Percentiles rank a stretch among this genome's conserved stretches.
Evolutionary conservation across 2,113 vertebrate species (phyloP).

Genomic region (Rousettus leschenaultii): DNA sequence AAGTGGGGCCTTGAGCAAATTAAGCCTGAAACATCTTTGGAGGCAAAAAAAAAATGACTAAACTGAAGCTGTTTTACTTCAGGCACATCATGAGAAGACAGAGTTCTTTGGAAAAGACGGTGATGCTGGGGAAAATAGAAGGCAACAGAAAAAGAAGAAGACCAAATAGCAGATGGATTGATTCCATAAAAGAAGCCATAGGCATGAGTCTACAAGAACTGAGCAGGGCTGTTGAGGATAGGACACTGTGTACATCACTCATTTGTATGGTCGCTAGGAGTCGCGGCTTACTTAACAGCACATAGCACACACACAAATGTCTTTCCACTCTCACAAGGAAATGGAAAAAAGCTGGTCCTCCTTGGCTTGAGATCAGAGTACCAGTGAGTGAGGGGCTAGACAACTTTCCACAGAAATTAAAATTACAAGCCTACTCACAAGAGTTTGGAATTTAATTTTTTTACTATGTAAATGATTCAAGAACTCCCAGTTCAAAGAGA

Average conservation of each 20-base stretch:
- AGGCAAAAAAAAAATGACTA: background rate
- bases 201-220: background rate
- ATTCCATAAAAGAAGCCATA: background rate
- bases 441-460: background rate
- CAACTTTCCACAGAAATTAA: background rate
- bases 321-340: background rate
- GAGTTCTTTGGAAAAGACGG: background rate
- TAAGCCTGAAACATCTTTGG: background rate
- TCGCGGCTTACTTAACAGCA: background rate
- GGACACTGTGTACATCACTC: background rate
- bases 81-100: background rate
- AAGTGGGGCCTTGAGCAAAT: background rate
- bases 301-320: background rate
- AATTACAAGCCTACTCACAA: background rate
- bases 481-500: background rate
- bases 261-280: background rate
- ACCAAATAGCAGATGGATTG: background rate
- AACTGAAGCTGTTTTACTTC: background rate
- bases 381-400: background rate
- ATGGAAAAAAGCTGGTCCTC: background rate
- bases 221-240: background rate
- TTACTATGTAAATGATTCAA: background rate
- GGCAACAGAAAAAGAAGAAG: background rate
- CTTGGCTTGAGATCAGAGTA: background rate
- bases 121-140: background rate